Evolutionary conservation across 1,140 invertebrate genomes (phyloP), one percentile per base, ranked within the genome.

Genomic region (Leptopilina clavipes): DNA sequence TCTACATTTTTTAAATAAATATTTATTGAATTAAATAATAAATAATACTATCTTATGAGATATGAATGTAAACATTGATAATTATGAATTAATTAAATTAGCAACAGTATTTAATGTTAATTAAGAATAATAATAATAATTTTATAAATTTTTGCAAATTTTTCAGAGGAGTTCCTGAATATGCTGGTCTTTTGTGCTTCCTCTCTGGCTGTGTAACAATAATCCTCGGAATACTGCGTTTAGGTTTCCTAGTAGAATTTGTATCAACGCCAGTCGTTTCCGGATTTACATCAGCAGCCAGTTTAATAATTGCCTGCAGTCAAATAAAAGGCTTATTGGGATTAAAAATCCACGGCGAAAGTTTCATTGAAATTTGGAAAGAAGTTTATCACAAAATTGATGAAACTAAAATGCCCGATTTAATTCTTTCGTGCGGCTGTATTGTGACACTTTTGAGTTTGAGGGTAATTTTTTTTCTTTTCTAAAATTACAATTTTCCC

Each of bases 201-300:
- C 86, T 95, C 1, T 92, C 92, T 71, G 95, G 95, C 25, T 86
- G 93, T 59, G 89, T 95, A 0, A 93, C 94, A 78, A 85, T 95
- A 1, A 25, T 94, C 1, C 92, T 95, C 82, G 95, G 95, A 1
- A 86, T 96, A 52, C 90, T 96, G 6, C 93, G 94, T 79, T 85
- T 97, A 79, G 91, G 96, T 74, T 97, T 97, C 85, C 89, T 97
- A 7, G 94, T 97, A 11, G 95, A 97, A 81, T 97, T 96, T 85
- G 95, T 97, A 18, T 97, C 96, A 1, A 90, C 94, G 52, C 95
- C 96, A 14, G 96, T 97, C 0, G 95, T 97, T 37, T 94, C 93
- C 72, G 96, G 96, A 1, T 97, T 97, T 84, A 97, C 96, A 11
- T 96, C 96, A 7, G 96, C 96, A 0, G 95, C 96, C 0, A 95